Evolutionary conservation across 2,797 vertebrate species (phyloP).

Genomic region (Margarornis squamiger): DNA sequence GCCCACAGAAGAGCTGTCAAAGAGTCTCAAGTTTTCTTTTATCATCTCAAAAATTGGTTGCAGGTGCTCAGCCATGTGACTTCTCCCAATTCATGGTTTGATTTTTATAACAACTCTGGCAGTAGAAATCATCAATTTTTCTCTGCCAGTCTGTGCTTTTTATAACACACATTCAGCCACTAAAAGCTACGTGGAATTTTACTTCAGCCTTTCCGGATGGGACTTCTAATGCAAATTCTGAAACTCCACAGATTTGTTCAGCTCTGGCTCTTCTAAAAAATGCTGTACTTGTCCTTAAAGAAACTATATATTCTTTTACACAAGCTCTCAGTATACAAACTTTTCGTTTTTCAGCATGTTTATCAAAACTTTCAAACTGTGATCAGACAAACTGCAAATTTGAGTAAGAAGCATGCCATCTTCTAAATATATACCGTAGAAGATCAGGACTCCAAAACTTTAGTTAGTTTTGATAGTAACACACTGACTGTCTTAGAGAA

Average conservation of each 20-base stretch:
- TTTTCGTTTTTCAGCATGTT: background rate
- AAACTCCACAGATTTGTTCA: background rate
- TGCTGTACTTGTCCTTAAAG: background rate
- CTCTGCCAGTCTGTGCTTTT: constrained; percentile 4
- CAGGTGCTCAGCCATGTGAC: constrained; percentile 1
- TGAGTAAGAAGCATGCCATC: background rate
- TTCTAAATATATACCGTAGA: background rate
- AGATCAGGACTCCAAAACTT: background rate
- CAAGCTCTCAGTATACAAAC: background rate
- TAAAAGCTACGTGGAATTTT: constrained; percentile 32
- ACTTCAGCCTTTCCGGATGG: background rate
- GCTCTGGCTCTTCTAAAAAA: background rate
- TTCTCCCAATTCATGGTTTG: constrained; percentile 15
- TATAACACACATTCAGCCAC: background rate
- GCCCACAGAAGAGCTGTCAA: background rate
- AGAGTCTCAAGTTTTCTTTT: constrained; percentile 4
- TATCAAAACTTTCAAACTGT: background rate
- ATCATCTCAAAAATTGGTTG: constrained; percentile 4
- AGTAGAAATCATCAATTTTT: constrained; percentile 25
- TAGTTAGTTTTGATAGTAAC: background rate
- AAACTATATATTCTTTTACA: background rate
- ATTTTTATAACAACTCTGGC: constrained; percentile 28
- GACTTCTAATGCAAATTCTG: constrained; percentile 8
- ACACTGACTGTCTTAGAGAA: background rate
- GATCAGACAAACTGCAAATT: background rate